Evolutionary conservation across 2,113 vertebrate species (phyloP), one percentile per base, ranked within the genome.

Genomic region (Pan paniscus): DNA sequence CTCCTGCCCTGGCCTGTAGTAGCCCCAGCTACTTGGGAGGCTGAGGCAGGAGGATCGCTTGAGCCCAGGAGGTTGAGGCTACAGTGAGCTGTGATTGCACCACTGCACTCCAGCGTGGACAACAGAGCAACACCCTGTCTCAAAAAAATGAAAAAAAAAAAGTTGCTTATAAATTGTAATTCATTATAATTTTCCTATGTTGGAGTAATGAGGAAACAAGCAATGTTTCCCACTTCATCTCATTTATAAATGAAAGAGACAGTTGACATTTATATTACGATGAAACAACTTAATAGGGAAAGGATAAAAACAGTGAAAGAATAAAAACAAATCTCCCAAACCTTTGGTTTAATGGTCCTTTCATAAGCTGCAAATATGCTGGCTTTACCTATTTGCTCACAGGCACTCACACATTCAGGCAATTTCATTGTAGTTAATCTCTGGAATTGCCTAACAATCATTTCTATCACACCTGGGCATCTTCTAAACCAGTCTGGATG

Each of bases 271-370:
- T 86, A 82, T 10, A 14, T 32, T 57, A 79, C 93, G 61, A 93
- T 35, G 35, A 94, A 87, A 67, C 50, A 55, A 75, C 72, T 35
- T n/a, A 82, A 93, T 35, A 88, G 12, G n/a, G 67, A 86, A 96
- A 5, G n/a, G 75, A 94, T 96, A 46, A 94, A 43, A 82, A 93
- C 38, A 88, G 12, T 32, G 57, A 86, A 96, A 5, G 48, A 64
- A 94, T 96, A 52, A 94, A 88, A 32, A 35, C 84, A 43, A 89
- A 93, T 93, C 67, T 55, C 88, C 93, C 70, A 72, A 43, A 84
- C 59, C 50, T 88, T 9, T 59, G 73, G 55, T 75, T 96, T 81
- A 86, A 67, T 2, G 25, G 32, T 20, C 38, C 83, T 92, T 81
- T 57, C 30, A 59, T 25, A 81, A 97, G 90, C 84, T 84, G 50